Evolutionary conservation across 2,888 invertebrate genomes (phyloP), one percentile per base, ranked within the genome.

Genomic region (Ceriagrion tenellum): DNA sequence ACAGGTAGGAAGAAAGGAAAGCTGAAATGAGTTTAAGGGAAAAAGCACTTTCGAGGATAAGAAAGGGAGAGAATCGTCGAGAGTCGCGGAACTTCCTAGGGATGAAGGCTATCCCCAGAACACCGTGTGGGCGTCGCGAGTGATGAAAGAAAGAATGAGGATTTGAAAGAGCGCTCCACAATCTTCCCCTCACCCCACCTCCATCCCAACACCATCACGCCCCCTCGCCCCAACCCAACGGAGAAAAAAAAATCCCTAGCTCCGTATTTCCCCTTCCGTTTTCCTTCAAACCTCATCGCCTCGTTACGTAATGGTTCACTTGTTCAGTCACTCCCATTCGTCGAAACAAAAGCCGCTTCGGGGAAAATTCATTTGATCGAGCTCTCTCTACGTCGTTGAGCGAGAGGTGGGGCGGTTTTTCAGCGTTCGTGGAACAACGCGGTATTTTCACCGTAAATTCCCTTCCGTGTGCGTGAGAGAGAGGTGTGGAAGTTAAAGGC

Each of bases 241-340:
- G 4, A 47, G 8, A 47, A 47, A 8, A 47, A 47, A 47, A 47
- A 47, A 4, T 47, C 47, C 47, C 47, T 47, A 47, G 47, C 47
- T 47, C 47, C 47, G 47, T 8, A 47, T 47, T 47, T 47, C 47
- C 47, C 47, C 47, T 47, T 69, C 69, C 69, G 26, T 47, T 47
- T 47, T 2, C 47, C 47, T 69, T 69, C 69, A 47, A 26, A 69
- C 69, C 69, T 69, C 69, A 69, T 69, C 69, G 69, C 26, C 69
- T 69, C 69, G 69, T 69, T 69, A 69, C 69, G 69, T 69, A 69
- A 69, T 69, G 69, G 69, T 26, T 69, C n/a, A 69, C 69, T 69
- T n/a, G 69, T 69, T 69, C 69, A 69, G 69, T n/a, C 69, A 26
- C 47, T 47, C 26, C 69, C 69, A 69, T 69, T 69, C 69, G 69